phyloP scores from a whole-genome alignment of 37 sponge, comb jelly and placozoan species.

The Halichondria panicea region DNA sequence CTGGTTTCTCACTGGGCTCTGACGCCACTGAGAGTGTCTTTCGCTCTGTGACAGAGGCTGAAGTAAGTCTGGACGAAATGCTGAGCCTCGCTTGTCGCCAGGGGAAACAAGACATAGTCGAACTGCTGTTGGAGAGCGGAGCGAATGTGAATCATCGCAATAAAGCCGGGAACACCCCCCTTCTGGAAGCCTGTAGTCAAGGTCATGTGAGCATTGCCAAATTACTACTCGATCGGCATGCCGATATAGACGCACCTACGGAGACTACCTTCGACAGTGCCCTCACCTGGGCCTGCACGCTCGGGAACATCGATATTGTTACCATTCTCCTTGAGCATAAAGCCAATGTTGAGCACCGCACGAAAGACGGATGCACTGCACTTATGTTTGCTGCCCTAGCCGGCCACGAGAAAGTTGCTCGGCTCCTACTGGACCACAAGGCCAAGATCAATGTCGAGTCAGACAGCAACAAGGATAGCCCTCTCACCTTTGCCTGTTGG shows the following conservation, averaged over 20 bases:
- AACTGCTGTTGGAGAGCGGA: constrained; percentile 95
- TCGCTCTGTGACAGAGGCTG: constrained; percentile 70
- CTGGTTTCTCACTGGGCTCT: constrained; percentile 9
- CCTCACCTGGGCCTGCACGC: constrained; percentile 99
- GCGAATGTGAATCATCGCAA: constrained; percentile 94
- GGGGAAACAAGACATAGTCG: constrained; percentile 99
- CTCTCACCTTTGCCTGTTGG: constrained; percentile 99
- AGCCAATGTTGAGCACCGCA: constrained; percentile 94
- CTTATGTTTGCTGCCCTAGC: constrained; percentile 98
- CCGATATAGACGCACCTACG: constrained; percentile 93
- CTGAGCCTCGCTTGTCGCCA: constrained; percentile 97
- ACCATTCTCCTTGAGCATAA: constrained; percentile 78
- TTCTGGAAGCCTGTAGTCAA: constrained; percentile 98
- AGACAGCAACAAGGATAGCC: constrained; percentile 98
- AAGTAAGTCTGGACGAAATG: constrained; percentile 98
- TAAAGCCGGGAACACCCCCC: constrained; percentile 97
- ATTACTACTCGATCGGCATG: constrained; percentile 87
- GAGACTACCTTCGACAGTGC: constrained; percentile 97
- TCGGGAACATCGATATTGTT: constrained; percentile 93
- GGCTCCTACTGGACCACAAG: constrained; percentile 80
- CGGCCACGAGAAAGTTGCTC: constrained; percentile 89
- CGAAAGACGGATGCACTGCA: constrained; percentile 98
- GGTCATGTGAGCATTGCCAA: constrained; percentile 91
- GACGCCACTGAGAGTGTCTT: constrained; percentile 57
- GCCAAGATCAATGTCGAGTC: constrained; percentile 93